A percentile compares a stretch with the other conserved stretches of the same genome.
Conservation (phyloP, 2,797 vertebrate species). For the Molossus alvarezi region DNA sequence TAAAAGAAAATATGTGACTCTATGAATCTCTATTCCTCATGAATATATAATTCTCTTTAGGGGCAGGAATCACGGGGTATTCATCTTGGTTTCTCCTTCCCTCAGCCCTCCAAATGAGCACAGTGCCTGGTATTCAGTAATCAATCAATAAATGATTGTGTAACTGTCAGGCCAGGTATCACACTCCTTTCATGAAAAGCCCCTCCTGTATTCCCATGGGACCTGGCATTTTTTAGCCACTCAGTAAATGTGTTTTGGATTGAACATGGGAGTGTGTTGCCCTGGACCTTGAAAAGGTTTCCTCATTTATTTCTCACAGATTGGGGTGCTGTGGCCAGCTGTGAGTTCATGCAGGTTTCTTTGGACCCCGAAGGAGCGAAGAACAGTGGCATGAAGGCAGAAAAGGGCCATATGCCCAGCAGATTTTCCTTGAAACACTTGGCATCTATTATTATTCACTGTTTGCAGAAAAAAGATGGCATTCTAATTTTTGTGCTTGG, state of each 20-base stretch:
- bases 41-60: not conserved
- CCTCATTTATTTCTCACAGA: not conserved
- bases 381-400: not conserved
- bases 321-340: not conserved
- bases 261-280: accelerated
- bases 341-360: not conserved
- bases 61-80: not conserved
- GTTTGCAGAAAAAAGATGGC: not conserved
- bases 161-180: not conserved
- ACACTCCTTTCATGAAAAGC: accelerated
- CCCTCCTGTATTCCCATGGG: not conserved
- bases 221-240: not conserved
- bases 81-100: not conserved
- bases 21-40: not conserved
- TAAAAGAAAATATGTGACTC: not conserved
- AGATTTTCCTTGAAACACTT: not conserved
- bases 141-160: not conserved
- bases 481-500: not conserved
- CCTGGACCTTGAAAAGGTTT: not conserved
- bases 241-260: not conserved
- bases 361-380: not conserved
- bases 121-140: not conserved
- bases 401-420: not conserved
- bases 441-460: not conserved
- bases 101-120: not conserved